Conservation (phyloP, 35 echinoderm and acorn worm genomes). For the Eucidaris tribuloides region DNA sequence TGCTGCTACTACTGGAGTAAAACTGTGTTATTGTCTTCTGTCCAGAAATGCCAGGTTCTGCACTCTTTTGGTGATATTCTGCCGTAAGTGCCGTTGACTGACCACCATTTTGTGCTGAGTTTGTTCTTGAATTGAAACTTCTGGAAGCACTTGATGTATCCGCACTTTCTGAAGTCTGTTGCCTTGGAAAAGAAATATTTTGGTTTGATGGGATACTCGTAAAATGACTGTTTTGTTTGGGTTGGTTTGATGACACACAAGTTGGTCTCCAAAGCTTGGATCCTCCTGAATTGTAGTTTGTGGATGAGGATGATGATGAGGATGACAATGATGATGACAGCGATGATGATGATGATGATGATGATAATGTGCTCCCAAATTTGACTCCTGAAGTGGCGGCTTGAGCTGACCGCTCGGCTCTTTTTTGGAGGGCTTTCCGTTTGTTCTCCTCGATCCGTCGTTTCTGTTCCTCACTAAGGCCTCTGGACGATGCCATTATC, state of each 20-base stretch:
- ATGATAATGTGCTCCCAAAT: no score
- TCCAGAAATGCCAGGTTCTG: neutral
- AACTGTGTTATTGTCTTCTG: constrained; percentile 17
- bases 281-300: no score
- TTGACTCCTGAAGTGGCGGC: neutral
- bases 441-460: constrained; percentile 73
- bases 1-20: neutral
- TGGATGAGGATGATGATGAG: neutral
- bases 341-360: no score
- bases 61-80: neutral
- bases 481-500: constrained; percentile 19
- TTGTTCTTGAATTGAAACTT: neutral
- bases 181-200: neutral
- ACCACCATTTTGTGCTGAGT: neutral
- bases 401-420: constrained; percentile 34
- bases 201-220: neutral
- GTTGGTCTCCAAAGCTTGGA: neutral
- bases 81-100: neutral
- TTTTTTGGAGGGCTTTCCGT: constrained; percentile 39
- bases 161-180: neutral
- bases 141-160: neutral
- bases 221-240: neutral
- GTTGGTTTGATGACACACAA: neutral
- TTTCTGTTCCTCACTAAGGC: constrained; percentile 60
- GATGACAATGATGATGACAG: neutral